Percentiles rank a stretch among this genome's conserved stretches.
phyloP scores from a whole-genome alignment of 2,797 vertebrate genomes.

The Setipinna tenuifilis region DNA sequence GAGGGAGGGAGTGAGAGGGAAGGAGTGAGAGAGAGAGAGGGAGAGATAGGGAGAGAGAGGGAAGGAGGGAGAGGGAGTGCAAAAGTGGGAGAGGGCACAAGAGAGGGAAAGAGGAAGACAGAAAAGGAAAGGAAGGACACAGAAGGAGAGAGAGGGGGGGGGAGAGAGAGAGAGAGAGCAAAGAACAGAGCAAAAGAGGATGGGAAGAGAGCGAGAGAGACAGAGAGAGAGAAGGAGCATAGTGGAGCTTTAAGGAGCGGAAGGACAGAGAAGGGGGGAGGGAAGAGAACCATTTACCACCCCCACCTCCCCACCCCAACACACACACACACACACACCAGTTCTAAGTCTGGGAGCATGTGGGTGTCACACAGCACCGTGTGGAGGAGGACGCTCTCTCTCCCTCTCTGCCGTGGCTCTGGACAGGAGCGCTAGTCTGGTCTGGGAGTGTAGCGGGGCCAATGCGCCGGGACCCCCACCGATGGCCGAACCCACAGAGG shows the following conservation, averaged over 20 bases:
- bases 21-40: constrained; percentile 21
- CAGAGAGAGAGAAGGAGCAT: neutral
- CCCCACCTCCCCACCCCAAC: too few relatives aligned
- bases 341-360: neutral
- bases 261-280: neutral
- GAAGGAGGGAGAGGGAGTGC: neutral
- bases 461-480: neutral
- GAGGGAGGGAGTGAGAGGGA: neutral
- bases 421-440: too few relatives aligned
- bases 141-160: neutral
- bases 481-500: neutral
- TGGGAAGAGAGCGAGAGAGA: neutral
- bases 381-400: neutral
- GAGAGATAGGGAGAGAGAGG: neutral
- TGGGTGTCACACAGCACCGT: neutral
- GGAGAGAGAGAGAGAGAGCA: neutral
- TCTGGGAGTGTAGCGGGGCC: neutral
- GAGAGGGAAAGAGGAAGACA: neutral
- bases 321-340: neutral
- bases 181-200: neutral
- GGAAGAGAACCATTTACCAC: neutral
- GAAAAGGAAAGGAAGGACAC: neutral
- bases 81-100: neutral
- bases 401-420: too few relatives aligned
- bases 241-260: neutral